These are phyloP conservation scores for Mizuhopecten yessoensis DNA, from an alignment of 1,140 invertebrate species.

Conservation along the genomic window DNA sequence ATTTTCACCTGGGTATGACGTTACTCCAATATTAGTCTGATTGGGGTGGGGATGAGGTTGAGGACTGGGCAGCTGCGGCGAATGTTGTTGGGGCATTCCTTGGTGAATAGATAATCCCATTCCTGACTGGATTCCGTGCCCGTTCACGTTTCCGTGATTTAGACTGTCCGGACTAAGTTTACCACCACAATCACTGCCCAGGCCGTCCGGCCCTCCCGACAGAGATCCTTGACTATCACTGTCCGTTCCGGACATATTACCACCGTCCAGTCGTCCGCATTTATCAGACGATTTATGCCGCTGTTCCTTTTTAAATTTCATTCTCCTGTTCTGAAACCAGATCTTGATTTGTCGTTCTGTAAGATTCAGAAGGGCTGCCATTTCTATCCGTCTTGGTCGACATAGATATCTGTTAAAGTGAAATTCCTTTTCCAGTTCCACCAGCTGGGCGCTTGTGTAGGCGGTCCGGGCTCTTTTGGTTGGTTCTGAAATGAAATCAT, in stretches of 20 bases:
- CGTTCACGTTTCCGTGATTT: conserved; percentile 22
- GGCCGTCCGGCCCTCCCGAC: conserved; percentile 64
- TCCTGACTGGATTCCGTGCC: conserved; percentile 49
- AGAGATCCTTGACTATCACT: conserved; percentile 72
- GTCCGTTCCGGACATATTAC: conserved; percentile 64
- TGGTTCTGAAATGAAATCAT: conserved; percentile 67
- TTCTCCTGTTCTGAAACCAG: conserved; percentile 96
- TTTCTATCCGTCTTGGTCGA: conserved; percentile 90
- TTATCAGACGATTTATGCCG: conserved; percentile 90
- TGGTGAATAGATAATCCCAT: conserved; percentile 53
- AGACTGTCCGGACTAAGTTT: conserved; percentile 65
- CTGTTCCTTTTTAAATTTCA: conserved; percentile 99
- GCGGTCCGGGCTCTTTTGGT: conserved; percentile 89
- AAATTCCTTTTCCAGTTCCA: conserved; percentile 98
- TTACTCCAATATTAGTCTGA: conserved; percentile 50
- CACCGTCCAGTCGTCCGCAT: conserved; percentile 72
- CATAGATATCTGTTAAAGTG: conserved; percentile 91
- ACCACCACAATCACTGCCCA: conserved; percentile 68
- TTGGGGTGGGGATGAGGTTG: conserved; percentile 48
- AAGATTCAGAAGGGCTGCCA: conserved; percentile 89
- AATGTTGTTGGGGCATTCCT: conserved; percentile 50
- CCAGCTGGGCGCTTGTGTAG: conserved; percentile 99
- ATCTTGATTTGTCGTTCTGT: conserved; percentile 96
- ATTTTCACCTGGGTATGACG: conserved; percentile 58
- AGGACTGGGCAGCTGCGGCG: conserved; percentile 64